Evolutionary conservation across 23 tunicate species (phyloP), one percentile per base, ranked within the genome.

Genomic region (Phallusia fumigata): DNA sequence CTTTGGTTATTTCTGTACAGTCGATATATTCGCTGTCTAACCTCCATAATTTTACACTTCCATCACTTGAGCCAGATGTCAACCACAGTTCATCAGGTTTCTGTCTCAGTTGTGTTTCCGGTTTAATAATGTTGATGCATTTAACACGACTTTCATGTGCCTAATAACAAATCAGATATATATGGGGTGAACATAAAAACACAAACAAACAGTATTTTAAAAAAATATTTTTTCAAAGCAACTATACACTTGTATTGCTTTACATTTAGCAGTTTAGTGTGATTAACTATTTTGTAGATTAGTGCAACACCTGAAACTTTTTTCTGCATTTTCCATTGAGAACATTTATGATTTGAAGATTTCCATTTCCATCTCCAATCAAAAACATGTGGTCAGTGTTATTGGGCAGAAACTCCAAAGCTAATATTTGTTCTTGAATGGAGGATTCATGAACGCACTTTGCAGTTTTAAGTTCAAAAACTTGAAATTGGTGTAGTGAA

Each of bases 71-170:
- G 6, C 65, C 92, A 11, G 92, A 32, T 26, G 82, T 79, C 31
- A 88, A 18, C 92, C 92, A 88, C 34, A 69, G 26, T 51, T 73
- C 87, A 74, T 88, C 58, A 0, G 31, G 24, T 26, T 64, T 21
- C n/a, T 18, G 65, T 69, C 44, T 65, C 2, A 33, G 10, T 21
- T 74, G 26, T 33, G 26, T 18, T 50, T 36, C 32, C 0, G 87
- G 80, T 31, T 65, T 50, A 16, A 88, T 75, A 19, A 82, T 35
- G 30, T 51, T 21, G 19, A 88, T 32, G 36, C 65, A 53, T 52
- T 88, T 88, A 19, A 88, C 84, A 8, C 92, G 86, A 40, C 78
- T 88, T 22, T 83, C 87, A 77, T 88, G 92, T 31, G 92, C 92
- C 87, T 88, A 35, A 6, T 35, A 58, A 32, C 35, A 18, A 52